A percentile compares a stretch with the other conserved stretches of the same genome.
Evolutionary conservation across 2,113 vertebrate species (phyloP).

Genomic region (Ancistrus triradiatus): DNA sequence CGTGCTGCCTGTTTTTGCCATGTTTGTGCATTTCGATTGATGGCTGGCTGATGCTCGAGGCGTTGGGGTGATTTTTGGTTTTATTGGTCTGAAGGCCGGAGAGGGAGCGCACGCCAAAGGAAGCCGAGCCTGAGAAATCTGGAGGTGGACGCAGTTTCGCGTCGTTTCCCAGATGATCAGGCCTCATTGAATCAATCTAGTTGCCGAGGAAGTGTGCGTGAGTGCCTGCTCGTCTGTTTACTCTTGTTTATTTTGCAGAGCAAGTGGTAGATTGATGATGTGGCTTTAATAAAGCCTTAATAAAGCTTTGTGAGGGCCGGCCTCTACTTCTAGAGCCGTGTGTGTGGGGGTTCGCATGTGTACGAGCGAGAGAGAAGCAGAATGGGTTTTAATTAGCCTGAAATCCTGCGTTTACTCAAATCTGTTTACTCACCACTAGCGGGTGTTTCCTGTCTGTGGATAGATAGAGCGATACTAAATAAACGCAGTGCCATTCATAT

Average conservation of each 20-base stretch:
- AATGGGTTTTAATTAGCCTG: constrained; percentile 27
- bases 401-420: too few species aligned
- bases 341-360: background rate
- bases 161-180: constrained; percentile 41
- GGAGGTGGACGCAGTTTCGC: background rate
- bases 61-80: constrained; percentile 2
- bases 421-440: too few species aligned
- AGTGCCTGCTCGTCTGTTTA: constrained; percentile 11
- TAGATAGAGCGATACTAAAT: too few species aligned
- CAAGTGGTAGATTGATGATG: background rate
- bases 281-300: constrained; percentile 8
- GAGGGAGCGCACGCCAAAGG: constrained; percentile 9
- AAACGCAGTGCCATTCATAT: too few species aligned
- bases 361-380: background rate
- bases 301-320: constrained; percentile 4
- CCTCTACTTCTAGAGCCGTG: too few species aligned
- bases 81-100: background rate
- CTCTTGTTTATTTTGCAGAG: constrained; percentile 3
- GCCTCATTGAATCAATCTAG: constrained; percentile 1
- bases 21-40: constrained; percentile 30
- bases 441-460: too few species aligned
- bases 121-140: constrained; percentile 9
- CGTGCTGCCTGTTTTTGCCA: background rate
- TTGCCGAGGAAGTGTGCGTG: constrained; percentile 3
- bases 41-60: constrained; percentile 21